Evolutionary conservation across 2,797 vertebrate genomes (phyloP).

Genomic region (Brachyrhaphis roseni): DNA sequence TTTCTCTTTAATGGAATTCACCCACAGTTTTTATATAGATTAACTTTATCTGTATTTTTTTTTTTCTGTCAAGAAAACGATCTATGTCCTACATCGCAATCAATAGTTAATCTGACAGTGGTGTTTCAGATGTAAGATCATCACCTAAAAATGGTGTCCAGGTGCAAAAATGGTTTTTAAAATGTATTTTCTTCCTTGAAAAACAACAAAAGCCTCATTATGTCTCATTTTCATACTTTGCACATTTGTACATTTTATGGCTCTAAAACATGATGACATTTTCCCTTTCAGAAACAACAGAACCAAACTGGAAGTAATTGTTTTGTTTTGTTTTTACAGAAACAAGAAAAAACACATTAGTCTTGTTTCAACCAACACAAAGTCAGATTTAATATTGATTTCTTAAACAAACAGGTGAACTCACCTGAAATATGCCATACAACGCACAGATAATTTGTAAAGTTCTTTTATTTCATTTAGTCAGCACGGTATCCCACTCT

Average conservation of each 20-base stretch:
- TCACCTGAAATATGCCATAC: slow-evolving; percentile 13
- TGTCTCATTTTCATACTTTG: neutral
- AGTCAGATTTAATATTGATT: slow-evolving; percentile 4
- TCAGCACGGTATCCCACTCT: slow-evolving; percentile 51
- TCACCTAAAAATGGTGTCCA: neutral
- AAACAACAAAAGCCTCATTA: neutral
- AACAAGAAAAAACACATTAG: slow-evolving; percentile 43
- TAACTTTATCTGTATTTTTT: neutral
- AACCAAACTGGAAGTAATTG: neutral
- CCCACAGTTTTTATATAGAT: neutral
- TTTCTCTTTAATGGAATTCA: neutral
- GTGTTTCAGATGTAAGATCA: neutral
- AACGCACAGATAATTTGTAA: slow-evolving; percentile 26
- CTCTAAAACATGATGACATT: neutral
- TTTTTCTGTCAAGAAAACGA: neutral
- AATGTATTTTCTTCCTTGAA: neutral
- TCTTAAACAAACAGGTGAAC: slow-evolving; percentile 8
- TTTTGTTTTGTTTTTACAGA: slow-evolving; percentile 26
- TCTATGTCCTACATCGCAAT: neutral
- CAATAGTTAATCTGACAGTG: neutral
- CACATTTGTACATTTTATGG: neutral
- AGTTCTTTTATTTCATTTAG: slow-evolving; percentile 51
- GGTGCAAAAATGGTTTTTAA: neutral
- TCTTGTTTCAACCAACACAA: neutral
- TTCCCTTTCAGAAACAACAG: neutral